phyloP scores from a whole-genome alignment of 2,797 vertebrate species.

The Australoheros facetus region DNA sequence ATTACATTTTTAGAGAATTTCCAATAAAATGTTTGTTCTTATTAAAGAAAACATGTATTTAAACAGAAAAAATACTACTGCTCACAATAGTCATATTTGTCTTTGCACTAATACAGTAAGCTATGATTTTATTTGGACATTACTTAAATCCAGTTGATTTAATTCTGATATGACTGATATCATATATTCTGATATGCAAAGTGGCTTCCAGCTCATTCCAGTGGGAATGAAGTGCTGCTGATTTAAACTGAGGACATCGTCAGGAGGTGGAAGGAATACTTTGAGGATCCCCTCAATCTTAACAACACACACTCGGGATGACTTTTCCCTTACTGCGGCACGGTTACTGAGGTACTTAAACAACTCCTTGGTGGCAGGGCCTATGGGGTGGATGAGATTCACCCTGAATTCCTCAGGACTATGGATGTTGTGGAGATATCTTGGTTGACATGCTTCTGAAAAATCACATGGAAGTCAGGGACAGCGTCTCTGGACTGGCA shows the following conservation, averaged over 20 bases:
- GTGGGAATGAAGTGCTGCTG: neutral
- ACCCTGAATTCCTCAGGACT: neutral
- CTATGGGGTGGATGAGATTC: no score
- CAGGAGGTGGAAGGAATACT: neutral
- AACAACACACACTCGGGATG: neutral
- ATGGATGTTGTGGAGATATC: no score
- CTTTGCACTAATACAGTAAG: neutral
- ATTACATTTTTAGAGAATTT: no score
- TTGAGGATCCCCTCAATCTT: neutral
- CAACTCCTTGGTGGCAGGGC: neutral
- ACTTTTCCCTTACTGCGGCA: neutral
- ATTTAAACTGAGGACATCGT: neutral
- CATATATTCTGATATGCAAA: no score
- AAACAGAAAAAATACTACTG: neutral
- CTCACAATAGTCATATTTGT: neutral
- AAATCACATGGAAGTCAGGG: no score
- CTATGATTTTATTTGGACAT: neutral
- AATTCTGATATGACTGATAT: neutral
- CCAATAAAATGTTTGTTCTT: no score
- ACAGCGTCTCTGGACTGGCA: no score
- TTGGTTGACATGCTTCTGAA: no score
- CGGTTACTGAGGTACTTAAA: neutral
- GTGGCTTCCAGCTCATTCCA: neutral
- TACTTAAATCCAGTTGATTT: neutral
- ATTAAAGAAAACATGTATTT: no score